Base-by-base conservation (phyloP, 2,113 vertebrate species). In the Cinclus cinclus region DNA sequence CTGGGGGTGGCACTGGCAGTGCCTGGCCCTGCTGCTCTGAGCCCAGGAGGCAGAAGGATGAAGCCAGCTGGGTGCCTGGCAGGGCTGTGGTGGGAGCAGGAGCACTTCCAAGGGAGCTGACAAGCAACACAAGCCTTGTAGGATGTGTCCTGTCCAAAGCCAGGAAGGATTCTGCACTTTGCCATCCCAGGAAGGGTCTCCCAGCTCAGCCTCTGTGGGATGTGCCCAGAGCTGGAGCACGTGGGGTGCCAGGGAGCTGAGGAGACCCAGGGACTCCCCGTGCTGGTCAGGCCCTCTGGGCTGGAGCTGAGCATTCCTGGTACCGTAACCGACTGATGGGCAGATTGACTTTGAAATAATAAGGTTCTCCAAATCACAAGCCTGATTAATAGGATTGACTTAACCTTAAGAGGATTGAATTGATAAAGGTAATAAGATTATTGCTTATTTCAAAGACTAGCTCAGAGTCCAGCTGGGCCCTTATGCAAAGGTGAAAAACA, bases 341-440 rank as follows among this genome's bases (percentile, higher is more conserved):
- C 58, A 92, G 73, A 93, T 16, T 81, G 94, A 96, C 92, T 80
- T 35, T 11, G 93, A 92, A 96, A 89, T 94, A 94, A 87, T 77
- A 91, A 90, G 83, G 91, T 83, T 83, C 95, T 80, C 87, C 89
- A 81, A 88, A 79, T 68, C 64, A 67, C 91, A 89, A 97, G 94
- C 79, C 90, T 90, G 79, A 95, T 96, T 94, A 97, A 96, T 86
- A 92, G 95, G 97, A 96, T 95, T 96, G 96, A 92, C 95, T 96
- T 82, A 78, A 89, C 94, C 92, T 90, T 95, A 96, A 97, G 94
- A 96, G 96, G 96, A 95, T 96, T 97, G 93, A 89, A 86, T 83
- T 96, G 96, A 97, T 94, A 94, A 96, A 93, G 82, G 87, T 92
- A 96, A 95, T 95, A 90, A 94, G 95, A 92, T 97, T 94, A 88